phyloP scores from a whole-genome alignment of 2,797 vertebrate genomes.

The Coregonus sp. region DNA sequence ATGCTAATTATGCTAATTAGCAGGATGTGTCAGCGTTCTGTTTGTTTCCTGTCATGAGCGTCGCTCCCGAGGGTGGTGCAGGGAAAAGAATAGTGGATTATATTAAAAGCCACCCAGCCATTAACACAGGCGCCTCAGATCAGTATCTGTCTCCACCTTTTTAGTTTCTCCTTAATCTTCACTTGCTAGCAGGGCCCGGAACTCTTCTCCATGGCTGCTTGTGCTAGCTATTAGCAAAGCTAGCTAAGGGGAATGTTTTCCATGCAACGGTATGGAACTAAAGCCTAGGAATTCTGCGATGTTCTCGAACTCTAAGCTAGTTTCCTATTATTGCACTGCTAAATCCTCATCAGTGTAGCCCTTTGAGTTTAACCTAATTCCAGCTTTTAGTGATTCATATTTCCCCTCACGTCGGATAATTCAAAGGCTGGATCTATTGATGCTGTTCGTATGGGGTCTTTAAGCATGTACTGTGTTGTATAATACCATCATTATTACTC shows the following conservation, averaged over 20 bases:
- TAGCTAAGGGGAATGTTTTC: background rate
- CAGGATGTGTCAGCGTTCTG: slow-evolving; percentile 76
- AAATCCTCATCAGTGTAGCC: background rate
- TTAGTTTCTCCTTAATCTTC: slow-evolving; percentile 17
- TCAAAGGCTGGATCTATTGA: background rate
- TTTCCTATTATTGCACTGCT: background rate
- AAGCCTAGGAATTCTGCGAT: background rate
- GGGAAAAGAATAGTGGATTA: slow-evolving; percentile 57
- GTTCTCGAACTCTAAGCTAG: background rate
- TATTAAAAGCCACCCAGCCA: slow-evolving; percentile 66
- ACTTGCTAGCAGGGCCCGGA: background rate
- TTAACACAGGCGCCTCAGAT: slow-evolving; percentile 64
- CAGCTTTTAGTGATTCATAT: background rate
- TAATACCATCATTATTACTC: background rate
- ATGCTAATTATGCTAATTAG: slow-evolving; percentile 85
- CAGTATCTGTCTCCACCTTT: slow-evolving; percentile 48
- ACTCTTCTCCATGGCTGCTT: background rate
- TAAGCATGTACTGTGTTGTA: background rate
- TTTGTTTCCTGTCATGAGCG: slow-evolving; percentile 79
- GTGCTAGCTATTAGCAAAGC: background rate
- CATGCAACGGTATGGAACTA: background rate
- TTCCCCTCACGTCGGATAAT: background rate
- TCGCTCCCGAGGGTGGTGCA: slow-evolving; percentile 44
- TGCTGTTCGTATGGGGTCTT: background rate
- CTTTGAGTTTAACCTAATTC: background rate